These are phyloP conservation scores for Ypsolopha scabrella DNA, from an alignment of 2,888 invertebrate species.

Conservation along the genomic window DNA sequence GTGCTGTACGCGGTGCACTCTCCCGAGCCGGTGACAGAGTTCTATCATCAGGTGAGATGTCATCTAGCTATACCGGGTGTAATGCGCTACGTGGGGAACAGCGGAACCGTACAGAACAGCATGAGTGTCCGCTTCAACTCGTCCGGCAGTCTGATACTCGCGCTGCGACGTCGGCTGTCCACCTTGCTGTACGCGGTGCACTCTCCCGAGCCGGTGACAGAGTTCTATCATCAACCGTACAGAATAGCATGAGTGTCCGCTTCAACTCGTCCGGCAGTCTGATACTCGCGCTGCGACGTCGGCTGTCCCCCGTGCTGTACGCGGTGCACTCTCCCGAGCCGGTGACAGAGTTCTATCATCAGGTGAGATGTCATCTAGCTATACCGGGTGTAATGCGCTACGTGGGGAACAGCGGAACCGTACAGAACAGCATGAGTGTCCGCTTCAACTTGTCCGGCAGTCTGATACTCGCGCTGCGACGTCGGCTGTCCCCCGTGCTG, in stretches of 20 bases:
- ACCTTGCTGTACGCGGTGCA: constrained; percentile 84
- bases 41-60: constrained; percentile 78
- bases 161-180: constrained; percentile 85
- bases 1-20: constrained; percentile 81
- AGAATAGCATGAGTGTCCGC: constrained; percentile 75
- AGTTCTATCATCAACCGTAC: constrained; percentile 74
- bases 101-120: constrained; percentile 77
- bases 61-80: constrained; percentile 24
- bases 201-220: constrained; percentile 78
- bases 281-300: constrained; percentile 84
- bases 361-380: constrained; percentile 30
- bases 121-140: constrained; percentile 94
- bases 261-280: constrained; percentile 84
- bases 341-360: constrained; percentile 89
- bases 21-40: no score
- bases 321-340: constrained; percentile 75
- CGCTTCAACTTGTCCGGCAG: constrained; percentile 87
- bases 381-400: constrained; percentile 70
- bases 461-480: constrained; percentile 82
- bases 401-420: constrained; percentile 69
- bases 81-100: constrained; percentile 75
- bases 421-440: constrained; percentile 90
- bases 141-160: constrained; percentile 81
- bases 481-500: constrained; percentile 88
- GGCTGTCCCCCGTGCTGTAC: constrained; percentile 89